phyloP scores from a whole-genome alignment of 2,888 invertebrate genomes.

The Lithophane ornitopus region DNA sequence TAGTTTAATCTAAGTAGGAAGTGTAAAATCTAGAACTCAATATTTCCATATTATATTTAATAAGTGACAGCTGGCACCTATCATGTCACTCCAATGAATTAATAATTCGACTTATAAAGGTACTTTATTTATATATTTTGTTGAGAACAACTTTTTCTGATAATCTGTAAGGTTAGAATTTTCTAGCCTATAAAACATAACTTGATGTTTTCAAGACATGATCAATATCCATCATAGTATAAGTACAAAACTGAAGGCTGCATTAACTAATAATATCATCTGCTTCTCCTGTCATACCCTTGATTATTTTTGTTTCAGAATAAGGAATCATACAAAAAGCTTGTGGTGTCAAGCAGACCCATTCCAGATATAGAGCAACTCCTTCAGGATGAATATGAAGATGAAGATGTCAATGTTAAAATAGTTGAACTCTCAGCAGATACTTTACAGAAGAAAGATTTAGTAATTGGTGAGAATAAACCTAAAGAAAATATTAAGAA shows the following conservation, averaged over 20 bases:
- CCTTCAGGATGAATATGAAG: conserved; percentile 93
- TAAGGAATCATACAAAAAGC: conserved; percentile 94
- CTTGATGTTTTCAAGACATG: neutral
- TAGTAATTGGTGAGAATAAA: conserved; percentile 94
- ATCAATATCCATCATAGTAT: neutral
- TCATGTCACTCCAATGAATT: no score
- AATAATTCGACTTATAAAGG: no score
- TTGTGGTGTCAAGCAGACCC: conserved; percentile 93
- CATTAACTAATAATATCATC: neutral
- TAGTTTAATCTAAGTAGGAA: no score
- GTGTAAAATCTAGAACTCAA: no score
- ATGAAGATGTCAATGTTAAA: conserved; percentile 94
- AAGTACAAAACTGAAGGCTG: neutral
- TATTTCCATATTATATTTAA: no score
- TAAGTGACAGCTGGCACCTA: no score
- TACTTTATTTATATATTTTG: neutral
- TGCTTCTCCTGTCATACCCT: neutral
- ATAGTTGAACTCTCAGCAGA: conserved; percentile 94
- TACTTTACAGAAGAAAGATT: conserved; percentile 92
- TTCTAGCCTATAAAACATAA: neutral
- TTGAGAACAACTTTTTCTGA: neutral
- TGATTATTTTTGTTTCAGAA: conserved; percentile 76
- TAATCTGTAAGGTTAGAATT: neutral
- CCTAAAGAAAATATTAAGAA: conserved; percentile 78
- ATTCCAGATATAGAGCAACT: conserved; percentile 93